A percentile compares a stretch with the other conserved stretches of the same genome.
Conservation (phyloP, 2,888 invertebrate genomes). For the Xanthia togata region DNA sequence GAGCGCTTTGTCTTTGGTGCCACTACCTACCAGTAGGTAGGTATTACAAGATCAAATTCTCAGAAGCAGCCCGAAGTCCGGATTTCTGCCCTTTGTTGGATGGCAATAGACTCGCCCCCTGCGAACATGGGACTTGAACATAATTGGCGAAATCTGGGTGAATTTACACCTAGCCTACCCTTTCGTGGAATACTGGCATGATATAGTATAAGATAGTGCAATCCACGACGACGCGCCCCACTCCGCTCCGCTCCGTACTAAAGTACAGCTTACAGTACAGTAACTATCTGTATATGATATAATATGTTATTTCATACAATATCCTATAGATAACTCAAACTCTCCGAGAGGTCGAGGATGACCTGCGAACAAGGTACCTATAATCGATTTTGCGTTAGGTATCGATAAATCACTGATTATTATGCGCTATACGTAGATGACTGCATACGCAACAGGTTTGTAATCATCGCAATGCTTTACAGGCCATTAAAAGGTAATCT, state of each 20-base stretch:
- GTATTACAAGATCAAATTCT: slow-evolving; percentile 42
- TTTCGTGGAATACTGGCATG: background rate
- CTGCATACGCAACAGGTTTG: slow-evolving; percentile 49
- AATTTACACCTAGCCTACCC: background rate
- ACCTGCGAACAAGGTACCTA: background rate
- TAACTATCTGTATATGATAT: background rate
- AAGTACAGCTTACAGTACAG: no score
- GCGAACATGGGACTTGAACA: background rate
- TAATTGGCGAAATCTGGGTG: background rate
- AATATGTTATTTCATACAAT: no score
- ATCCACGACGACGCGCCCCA: no score
- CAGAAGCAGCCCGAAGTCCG: slow-evolving; percentile 1
- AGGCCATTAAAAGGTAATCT: slow-evolving; percentile 9
- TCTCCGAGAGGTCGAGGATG: background rate
- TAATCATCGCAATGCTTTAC: slow-evolving; percentile 11
- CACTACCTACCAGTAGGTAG: slow-evolving; percentile 30
- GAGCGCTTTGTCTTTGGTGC: slow-evolving; percentile 58
- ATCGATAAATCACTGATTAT: slow-evolving; percentile 20
- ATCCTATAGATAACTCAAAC: background rate
- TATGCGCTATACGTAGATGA: slow-evolving; percentile 33
- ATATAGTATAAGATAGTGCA: no score
- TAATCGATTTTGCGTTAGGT: slow-evolving; percentile 18
- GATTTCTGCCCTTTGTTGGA: background rate
- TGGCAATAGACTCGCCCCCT: background rate
- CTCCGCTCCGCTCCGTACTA: no score